These are phyloP conservation scores for Pelmatolapia mariae DNA, from an alignment of 2,113 vertebrate genomes.

Conservation along the genomic window DNA sequence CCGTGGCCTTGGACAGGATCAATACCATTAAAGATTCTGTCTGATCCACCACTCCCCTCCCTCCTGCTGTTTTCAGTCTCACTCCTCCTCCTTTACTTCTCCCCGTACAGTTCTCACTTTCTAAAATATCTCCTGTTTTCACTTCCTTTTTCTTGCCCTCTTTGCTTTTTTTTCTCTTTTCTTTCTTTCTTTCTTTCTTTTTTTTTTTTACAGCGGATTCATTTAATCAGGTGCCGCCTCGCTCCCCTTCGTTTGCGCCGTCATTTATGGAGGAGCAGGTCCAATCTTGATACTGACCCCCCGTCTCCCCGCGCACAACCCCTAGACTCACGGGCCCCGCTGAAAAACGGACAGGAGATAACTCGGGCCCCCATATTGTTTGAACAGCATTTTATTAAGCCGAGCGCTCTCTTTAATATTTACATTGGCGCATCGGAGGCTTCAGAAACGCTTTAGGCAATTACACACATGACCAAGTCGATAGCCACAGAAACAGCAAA, in stretches of 20 bases:
- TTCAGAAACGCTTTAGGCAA: slow-evolving; percentile 72
- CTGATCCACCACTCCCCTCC: slow-evolving; percentile 68
- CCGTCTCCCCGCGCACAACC: slow-evolving; percentile 1
- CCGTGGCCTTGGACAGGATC: slow-evolving; percentile 83
- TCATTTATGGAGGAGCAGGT: slow-evolving; percentile 26
- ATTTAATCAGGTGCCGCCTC: slow-evolving; percentile 48
- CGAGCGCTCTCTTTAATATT: slow-evolving; percentile 73
- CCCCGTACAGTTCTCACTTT: not conserved
- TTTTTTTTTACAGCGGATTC: slow-evolving; percentile 42
- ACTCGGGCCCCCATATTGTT: slow-evolving; percentile 71
- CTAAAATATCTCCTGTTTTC: slow-evolving; percentile 10
- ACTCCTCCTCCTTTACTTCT: not conserved
- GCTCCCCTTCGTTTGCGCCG: not conserved
- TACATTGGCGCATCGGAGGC: slow-evolving; percentile 73
- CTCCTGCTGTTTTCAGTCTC: not conserved
- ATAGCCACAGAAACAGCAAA: slow-evolving; percentile 65
- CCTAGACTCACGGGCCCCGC: not conserved
- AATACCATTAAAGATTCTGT: slow-evolving; percentile 81
- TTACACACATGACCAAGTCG: slow-evolving; percentile 72
- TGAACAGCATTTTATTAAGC: slow-evolving; percentile 78
- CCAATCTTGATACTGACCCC: slow-evolving; percentile 66
- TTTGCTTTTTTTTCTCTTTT: slow-evolving; percentile 38
- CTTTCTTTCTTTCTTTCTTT: slow-evolving; percentile 13
- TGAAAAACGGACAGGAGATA: slow-evolving; percentile 60
- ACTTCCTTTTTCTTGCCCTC: slow-evolving; percentile 21